Base-by-base conservation (phyloP, 37 sponge, comb jelly and placozoan genomes). In the Oopsacas minuta region DNA sequence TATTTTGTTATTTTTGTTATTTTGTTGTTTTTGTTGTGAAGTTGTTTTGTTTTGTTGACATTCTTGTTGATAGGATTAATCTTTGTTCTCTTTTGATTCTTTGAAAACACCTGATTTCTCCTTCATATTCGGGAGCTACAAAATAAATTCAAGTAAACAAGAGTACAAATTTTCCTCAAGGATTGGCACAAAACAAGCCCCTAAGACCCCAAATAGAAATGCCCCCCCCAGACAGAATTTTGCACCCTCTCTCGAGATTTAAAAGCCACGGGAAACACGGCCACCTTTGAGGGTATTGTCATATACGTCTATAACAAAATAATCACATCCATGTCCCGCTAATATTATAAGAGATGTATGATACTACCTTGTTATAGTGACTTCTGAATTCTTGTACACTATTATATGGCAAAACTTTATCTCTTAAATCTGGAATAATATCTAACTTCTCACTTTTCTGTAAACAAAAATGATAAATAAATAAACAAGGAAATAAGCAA, bases 51-150 rank as follows among this genome's bases (percentile, higher is more conserved):
- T n/a, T n/a, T n/a, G n/a, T n/a, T n/a, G n/a, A n/a, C n/a, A n/a
- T n/a, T n/a, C n/a, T n/a, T n/a, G n/a, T n/a, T n/a, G n/a, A n/a
- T n/a, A n/a, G n/a, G 49, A 15, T 42, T 42, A 61, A 61, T 61
- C 28, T 61, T 61, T 25, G 75, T 61, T n/a, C 28, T 61, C 30
- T 10, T 12, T 61, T 20, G 75, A 5, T 61, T 61, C 75, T n/a
- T 61, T 61, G 75, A 61, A 61, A 34, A 61, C 20, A 25, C 75
- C 75, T 32, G 75, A 61, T 12, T 61, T 61, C 28, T 61, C 75
- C 28, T 61, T 61, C 75, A 61, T 61, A 61, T 61, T 61, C 28
- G 75, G 75, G 28, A 61, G 75, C 75, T 61, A 61, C 22, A 42
- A 61, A 32, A 25, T 20, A 61, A 3, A 61, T 20, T 32, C 7